Evolutionary conservation across 1,140 invertebrate species (phyloP).

Genomic region (Argopecten irradians): DNA sequence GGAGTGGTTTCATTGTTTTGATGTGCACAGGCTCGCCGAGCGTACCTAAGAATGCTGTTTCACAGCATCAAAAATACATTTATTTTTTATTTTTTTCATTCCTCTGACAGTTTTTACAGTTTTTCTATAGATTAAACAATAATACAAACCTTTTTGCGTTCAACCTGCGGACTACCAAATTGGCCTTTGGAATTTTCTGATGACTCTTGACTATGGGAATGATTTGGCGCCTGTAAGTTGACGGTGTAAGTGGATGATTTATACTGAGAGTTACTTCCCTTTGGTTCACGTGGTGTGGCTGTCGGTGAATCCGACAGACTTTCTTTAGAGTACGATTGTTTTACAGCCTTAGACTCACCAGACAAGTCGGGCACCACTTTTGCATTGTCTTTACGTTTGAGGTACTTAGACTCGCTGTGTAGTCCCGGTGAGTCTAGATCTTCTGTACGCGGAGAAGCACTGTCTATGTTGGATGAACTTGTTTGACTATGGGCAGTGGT

Average conservation of each 20-base stretch:
- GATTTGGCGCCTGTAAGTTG: slow-evolving; percentile 61
- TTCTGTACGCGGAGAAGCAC: slow-evolving; percentile 43
- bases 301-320: slow-evolving; percentile 24
- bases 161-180: slow-evolving; percentile 53
- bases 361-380: slow-evolving; percentile 35
- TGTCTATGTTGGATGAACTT: slow-evolving; percentile 27
- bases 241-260: slow-evolving; percentile 63
- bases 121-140: not conserved
- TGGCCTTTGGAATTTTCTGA: slow-evolving; percentile 30
- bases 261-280: slow-evolving; percentile 31
- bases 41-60: too few species aligned
- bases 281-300: slow-evolving; percentile 36
- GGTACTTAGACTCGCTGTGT: slow-evolving; percentile 59
- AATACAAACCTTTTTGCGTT: slow-evolving; percentile 64
- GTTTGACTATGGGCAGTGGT: slow-evolving; percentile 26
- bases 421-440: slow-evolving; percentile 47
- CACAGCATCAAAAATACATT: too few species aligned
- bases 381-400: slow-evolving; percentile 56
- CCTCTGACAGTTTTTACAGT: too few species aligned
- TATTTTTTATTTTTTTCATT: too few species aligned
- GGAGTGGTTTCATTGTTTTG: too few species aligned
- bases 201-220: slow-evolving; percentile 28
- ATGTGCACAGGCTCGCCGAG: too few species aligned
- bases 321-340: slow-evolving; percentile 24
- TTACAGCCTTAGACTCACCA: slow-evolving; percentile 29